Evolutionary conservation across 1,140 invertebrate species (phyloP), one percentile per base, ranked within the genome.

Genomic region (Pseudachorutes palmiensis): DNA sequence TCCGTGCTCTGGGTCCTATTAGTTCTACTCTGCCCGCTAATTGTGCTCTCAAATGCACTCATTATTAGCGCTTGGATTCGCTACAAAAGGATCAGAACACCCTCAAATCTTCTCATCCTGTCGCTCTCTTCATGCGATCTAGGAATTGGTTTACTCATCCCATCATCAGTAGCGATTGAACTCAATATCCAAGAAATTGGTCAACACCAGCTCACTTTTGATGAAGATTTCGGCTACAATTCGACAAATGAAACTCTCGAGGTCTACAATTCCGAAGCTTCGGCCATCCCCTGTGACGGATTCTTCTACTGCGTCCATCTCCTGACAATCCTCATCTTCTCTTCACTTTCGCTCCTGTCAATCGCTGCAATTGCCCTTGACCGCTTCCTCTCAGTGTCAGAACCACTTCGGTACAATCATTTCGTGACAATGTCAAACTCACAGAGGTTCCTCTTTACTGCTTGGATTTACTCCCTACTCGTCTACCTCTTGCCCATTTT

Each of bases 101-200:
- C 86, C 0, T 87, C 86, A 62, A 90, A 90, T 76, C 84, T 84
- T 67, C 79, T 90, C 22, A 81, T 90, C n/a, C 82, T 87, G 55
- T 88, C 87, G 1, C 77, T 90, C 60, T 87, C 88, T 0, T 79
- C 87, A 31, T 85, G 86, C 2, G 88, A 90, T 76, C 79, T 89
- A 22, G 82, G 86, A n/a, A 84, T 89, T 30, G 88, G 86, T 0
- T 78, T 89, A 59, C 82, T 87, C 69, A 85, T 90, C 81, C 88
- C 88, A 0, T 81, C 87, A 22, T 83, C 84, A 0, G 80, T 85
- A 62, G 82, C 84, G 70, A 75, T 85, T 65, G 83, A 86, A 71
- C 76, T 85, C n/a, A 79, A n/a, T 33, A 36, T 74, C 22, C 77
- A 76, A 55, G 77, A 79, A 64, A 78, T 76, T n/a, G n/a, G n/a